Evolutionary conservation across 2,113 vertebrate genomes (phyloP).

Genomic region (Eptesicus fuscus): DNA sequence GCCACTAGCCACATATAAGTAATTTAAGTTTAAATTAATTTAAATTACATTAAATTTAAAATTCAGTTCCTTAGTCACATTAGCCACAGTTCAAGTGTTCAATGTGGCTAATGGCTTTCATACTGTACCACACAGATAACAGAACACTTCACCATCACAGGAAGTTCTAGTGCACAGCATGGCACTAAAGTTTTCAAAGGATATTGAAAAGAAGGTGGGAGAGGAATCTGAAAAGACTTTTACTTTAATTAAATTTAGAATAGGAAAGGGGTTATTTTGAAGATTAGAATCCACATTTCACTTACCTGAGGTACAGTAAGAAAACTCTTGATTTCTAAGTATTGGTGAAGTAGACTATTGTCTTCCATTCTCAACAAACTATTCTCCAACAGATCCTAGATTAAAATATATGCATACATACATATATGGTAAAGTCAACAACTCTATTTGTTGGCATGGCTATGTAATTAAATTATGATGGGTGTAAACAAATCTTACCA

Average conservation of each 20-base stretch:
- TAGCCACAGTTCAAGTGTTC: not conserved
- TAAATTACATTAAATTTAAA: slow-evolving; percentile 41
- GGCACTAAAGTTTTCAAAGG: not conserved
- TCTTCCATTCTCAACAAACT: slow-evolving; percentile 87
- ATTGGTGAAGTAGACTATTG: slow-evolving; percentile 84
- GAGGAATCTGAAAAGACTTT: not conserved
- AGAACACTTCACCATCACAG: not conserved
- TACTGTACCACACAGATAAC: not conserved
- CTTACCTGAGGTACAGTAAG: slow-evolving; percentile 88
- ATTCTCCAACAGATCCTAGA: slow-evolving; percentile 88
- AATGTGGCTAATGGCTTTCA: not conserved
- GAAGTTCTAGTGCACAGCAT: not conserved
- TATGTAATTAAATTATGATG: slow-evolving; percentile 42
- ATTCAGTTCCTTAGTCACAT: not conserved
- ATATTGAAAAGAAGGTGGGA: not conserved
- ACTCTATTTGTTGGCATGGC: not conserved
- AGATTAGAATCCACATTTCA: not conserved
- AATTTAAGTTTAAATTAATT: slow-evolving; percentile 14
- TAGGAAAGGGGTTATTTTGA: not conserved
- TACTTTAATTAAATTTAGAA: not conserved
- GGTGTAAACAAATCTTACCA: slow-evolving; percentile 85
- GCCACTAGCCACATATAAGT: not conserved
- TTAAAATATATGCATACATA: slow-evolving; percentile 19
- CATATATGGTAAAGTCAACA: not conserved
- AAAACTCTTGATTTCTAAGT: slow-evolving; percentile 88